Evolutionary conservation across 1,140 invertebrate species (phyloP), one percentile per base, ranked within the genome.

Genomic region (Armadillidium nasatum): DNA sequence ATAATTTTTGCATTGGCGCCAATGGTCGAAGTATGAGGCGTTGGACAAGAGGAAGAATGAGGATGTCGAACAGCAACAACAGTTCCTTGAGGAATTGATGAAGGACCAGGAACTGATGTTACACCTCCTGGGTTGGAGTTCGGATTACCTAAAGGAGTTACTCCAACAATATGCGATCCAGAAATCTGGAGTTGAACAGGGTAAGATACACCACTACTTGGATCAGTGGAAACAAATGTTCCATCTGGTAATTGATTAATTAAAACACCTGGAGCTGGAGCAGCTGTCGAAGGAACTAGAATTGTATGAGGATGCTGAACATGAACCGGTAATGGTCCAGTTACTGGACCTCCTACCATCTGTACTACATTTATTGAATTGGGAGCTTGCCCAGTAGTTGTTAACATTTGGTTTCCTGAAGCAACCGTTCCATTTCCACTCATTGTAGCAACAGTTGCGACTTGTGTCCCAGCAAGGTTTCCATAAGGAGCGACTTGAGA

Each of bases 351-450:
- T n/a, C 79, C 79, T 44, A 80, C 79, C 79, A 80, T 80, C 70
- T 80, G 79, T 44, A 80, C 79, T 43, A 80, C 79, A 78, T 80
- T 80, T 46, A 80, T 80, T 71, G 79, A 76, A 72, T 75, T 77
- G 45, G 79, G 75, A 44, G 74, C 70, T 54, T 76, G 77, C 22
- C 74, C 77, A 73, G 77, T 60, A 69, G 77, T 74, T 76, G 77
- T 74, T 72, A 60, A 19, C 50, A 60, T 60, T 7, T 60, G 50
- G 7, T 19, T 19, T 60, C 50, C 50, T 78, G 77, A 72, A 75
- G 74, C 74, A 78, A 73, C 71, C 73, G 77, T 67, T 72, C 77
- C 44, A 74, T 74, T 44, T 74, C 74, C 46, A 76, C 77, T 50
- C 75, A 74, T 69, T 74, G 50, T 76, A 23, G 77, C 74, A 21